Conservation (phyloP, 1,140 invertebrate genomes). For the Frieseomelitta varia region DNA sequence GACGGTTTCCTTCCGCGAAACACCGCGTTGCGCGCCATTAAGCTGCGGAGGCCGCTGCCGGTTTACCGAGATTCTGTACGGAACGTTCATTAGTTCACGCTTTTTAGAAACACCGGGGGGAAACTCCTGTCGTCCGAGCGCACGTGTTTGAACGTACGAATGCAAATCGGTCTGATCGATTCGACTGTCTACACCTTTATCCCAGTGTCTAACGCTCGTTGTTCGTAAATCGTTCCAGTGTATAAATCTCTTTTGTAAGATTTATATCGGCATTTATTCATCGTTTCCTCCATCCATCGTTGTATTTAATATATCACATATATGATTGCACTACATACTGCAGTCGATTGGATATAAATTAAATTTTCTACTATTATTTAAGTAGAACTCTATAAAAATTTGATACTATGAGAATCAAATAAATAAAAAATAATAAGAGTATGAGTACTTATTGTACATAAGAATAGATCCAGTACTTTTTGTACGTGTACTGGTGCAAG, state of each 20-base stretch:
- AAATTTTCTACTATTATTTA: too few species aligned
- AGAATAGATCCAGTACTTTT: too few species aligned
- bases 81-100: neutral
- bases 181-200: neutral
- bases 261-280: neutral
- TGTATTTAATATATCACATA: too few species aligned
- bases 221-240: neutral
- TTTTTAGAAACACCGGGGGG: neutral
- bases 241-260: neutral
- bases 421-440: too few species aligned
- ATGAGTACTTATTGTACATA: too few species aligned
- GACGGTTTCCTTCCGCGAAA: conserved; percentile 32
- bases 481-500: too few species aligned
- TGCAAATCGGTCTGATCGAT: neutral
- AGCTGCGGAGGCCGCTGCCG: neutral
- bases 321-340: neutral
- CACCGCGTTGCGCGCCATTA: neutral
- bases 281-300: neutral
- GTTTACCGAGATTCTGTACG: neutral
- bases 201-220: neutral
- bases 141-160: too few species aligned
- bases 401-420: too few species aligned
- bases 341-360: too few species aligned
- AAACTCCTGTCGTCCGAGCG: neutral
- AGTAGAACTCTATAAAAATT: too few species aligned